phyloP scores from a whole-genome alignment of 1,140 invertebrate species.

The Pseudoatta argentina region DNA sequence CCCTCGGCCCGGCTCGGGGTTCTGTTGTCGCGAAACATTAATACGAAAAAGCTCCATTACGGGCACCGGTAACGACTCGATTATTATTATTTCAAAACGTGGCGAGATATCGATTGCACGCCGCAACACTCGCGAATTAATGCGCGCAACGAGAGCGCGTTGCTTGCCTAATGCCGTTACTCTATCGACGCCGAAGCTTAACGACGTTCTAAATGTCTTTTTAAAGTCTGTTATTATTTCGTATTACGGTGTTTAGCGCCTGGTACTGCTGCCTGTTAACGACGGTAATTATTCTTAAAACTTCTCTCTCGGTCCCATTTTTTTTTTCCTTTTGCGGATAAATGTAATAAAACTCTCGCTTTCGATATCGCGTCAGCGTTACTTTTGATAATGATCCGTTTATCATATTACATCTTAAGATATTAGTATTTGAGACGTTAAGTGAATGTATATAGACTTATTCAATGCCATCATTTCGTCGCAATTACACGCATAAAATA shows the following conservation, averaged over 20 bases:
- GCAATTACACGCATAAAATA: neutral
- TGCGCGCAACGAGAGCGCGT: constrained; percentile 49
- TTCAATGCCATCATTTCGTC: neutral
- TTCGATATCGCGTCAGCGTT: neutral
- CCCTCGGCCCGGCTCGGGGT: constrained; percentile 58
- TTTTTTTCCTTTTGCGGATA: constrained; percentile 1
- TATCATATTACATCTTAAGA: neutral
- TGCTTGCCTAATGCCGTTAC: constrained; percentile 64
- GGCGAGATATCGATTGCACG: constrained; percentile 68
- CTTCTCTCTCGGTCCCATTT: neutral
- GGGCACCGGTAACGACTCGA: constrained; percentile 65
- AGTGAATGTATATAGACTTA: neutral
- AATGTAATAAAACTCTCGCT: neutral
- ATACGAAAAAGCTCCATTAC: constrained; percentile 76
- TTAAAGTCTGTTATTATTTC: constrained; percentile 59
- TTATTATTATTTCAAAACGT: constrained; percentile 74
- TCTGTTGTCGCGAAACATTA: constrained; percentile 73
- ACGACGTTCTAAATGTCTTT: constrained; percentile 45
- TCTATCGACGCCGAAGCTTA: constrained; percentile 40
- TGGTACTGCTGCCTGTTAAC: constrained; percentile 34
- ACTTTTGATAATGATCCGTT: neutral
- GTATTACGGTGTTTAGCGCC: constrained; percentile 34
- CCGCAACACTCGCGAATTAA: constrained; percentile 67
- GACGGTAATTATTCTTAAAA: constrained; percentile 42
- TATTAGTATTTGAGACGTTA: neutral